A percentile compares a stretch with the other conserved stretches of the same genome.
Conservation (phyloP, 2,113 vertebrate species). For the Piaya cayana region DNA sequence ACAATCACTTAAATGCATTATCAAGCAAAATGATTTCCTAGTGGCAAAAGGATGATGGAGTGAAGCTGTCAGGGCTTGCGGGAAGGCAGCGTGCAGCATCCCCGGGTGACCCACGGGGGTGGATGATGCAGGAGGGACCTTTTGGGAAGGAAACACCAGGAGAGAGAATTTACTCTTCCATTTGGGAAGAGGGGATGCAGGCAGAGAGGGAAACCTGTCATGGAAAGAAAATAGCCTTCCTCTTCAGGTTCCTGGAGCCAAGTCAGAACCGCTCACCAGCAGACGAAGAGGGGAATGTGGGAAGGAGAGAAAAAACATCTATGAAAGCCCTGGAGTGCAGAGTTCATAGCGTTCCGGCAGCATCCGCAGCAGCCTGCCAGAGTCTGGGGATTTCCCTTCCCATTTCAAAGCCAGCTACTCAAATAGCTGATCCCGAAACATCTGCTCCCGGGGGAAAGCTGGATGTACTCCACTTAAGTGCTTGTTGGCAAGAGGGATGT, state of each 20-base stretch:
- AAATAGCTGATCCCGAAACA: not conserved
- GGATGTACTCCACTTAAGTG: not conserved
- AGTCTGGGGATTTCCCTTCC: conserved; percentile 6
- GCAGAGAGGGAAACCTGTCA: not conserved
- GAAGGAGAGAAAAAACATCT: not conserved
- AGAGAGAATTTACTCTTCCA: not conserved
- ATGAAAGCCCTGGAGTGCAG: not conserved
- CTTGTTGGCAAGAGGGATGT: not conserved
- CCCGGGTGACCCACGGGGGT: not conserved
- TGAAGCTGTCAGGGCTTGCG: not conserved
- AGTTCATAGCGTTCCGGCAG: not conserved
- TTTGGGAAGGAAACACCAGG: not conserved
- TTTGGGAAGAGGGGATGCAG: accelerated
- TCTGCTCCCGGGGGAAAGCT: not conserved
- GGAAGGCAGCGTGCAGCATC: not conserved
- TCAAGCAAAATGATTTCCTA: conserved; percentile 34
- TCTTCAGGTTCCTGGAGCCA: accelerated
- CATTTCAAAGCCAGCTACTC: not conserved
- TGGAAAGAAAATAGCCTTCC: not conserved
- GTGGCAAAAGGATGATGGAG: conserved; percentile 38
- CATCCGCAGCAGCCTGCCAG: not conserved
- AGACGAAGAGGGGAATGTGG: not conserved
- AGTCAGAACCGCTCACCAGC: not conserved
- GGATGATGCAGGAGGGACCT: not conserved
- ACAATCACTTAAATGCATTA: conserved; percentile 23